Evolutionary conservation across 2,797 vertebrate species (phyloP), one percentile per base, ranked within the genome.

Genomic region (Macropus fuliginosus): DNA sequence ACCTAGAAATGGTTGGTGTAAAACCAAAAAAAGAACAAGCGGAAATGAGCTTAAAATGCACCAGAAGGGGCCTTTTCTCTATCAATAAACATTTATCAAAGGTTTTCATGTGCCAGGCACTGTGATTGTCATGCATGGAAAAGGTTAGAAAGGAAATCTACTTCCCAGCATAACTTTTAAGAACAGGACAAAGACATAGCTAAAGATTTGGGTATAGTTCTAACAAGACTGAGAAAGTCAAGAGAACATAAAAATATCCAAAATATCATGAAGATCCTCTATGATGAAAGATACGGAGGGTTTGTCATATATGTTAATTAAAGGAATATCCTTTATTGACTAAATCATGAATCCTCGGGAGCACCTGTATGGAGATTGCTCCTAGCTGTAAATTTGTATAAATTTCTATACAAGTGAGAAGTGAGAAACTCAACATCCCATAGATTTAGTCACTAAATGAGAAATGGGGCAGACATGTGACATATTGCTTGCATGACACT

Each of bases 341-440:
- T 81, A 46, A 81, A 87, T 50, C 40, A 27, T 50, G 21, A 21
- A 46, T 87, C 50, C 40, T 46, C 9, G 3, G 9, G 27, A 87
- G 40, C 3, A 87, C 40, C 9, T 27, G 40, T 50, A 21, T 27
- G 21, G 24, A 46, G 3, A 87, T 27, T 87, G 40, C 74, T 50
- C 24, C 40, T 87, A 87, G 34, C 14, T 74, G 34, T 18, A 74
- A 24, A 87, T 11, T 24, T 87, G 3, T 87, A 46, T 87, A 87
- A 56, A 74, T 50, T 87, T 87, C 74, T 87, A 46, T 87, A 81
- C 21, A 87, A 27, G 21, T 50, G 21, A 50, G 40, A 87, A 87
- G 55, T 40, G 95, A 93, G 92, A 96, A 95, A 89, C 24, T 90
- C 16, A 93, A 87, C n/a, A 94, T 52, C 54, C 57, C 54, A 59